Conservation (phyloP, 2,888 invertebrate genomes). For the Drosophila borborema region DNA sequence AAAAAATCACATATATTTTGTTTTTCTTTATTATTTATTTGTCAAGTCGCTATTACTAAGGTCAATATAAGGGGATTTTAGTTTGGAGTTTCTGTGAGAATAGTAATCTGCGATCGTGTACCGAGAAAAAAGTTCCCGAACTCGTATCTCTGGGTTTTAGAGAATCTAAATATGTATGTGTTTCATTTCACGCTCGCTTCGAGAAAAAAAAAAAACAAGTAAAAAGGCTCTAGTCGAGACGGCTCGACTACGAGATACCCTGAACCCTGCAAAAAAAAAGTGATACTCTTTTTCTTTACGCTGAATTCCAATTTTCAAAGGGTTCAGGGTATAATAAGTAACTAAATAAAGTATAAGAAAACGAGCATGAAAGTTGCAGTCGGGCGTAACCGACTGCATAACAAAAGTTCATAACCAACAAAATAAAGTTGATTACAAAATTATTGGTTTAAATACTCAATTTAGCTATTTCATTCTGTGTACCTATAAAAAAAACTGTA, state of each 20-base stretch:
- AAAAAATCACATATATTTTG: no score
- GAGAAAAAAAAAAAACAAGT: constrained; percentile 23
- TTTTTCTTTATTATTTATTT: neutral
- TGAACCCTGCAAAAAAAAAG: no score
- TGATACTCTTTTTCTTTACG: no score
- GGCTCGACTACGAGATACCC: no score
- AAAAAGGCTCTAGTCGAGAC: no score
- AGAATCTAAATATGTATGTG: constrained; percentile 33
- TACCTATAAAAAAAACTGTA: neutral
- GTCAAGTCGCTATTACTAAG: constrained; percentile 23
- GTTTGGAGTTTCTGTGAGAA: constrained; percentile 12
- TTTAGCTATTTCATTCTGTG: neutral
- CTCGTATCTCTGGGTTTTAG: constrained; percentile 10
- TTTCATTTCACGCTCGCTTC: constrained; percentile 44
- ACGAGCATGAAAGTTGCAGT: neutral
- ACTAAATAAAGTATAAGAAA: neutral
- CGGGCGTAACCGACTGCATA: neutral
- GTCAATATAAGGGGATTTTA: constrained; percentile 23
- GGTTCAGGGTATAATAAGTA: no score
- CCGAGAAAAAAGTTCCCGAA: constrained; percentile 20
- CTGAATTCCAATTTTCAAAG: no score
- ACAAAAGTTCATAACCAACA: neutral
- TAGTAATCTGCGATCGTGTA: constrained; percentile 12
- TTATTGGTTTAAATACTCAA: no score
- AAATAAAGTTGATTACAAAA: neutral